Conservation (phyloP, 2,888 invertebrate genomes). For the Octodonta nipae region DNA sequence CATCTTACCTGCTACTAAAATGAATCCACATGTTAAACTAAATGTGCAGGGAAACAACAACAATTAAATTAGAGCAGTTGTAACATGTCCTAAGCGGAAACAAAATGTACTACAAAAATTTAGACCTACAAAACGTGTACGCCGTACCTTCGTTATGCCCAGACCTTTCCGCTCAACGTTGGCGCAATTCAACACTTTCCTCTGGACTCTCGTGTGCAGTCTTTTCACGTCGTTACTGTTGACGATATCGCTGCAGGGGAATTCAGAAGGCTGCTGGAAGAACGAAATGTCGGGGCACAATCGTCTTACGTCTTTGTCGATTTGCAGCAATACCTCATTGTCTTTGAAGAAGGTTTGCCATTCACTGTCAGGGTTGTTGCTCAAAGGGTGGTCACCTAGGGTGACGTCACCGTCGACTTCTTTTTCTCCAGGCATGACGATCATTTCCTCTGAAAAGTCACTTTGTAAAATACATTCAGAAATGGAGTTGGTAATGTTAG, state of each 20-base stretch:
- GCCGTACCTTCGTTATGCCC: constrained; percentile 74
- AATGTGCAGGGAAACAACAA: too few relatives aligned
- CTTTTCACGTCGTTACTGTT: constrained; percentile 67
- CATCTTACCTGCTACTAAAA: constrained; percentile 16
- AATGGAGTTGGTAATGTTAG: too few relatives aligned
- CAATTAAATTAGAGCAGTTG: too few relatives aligned
- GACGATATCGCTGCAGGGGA: constrained; percentile 70
- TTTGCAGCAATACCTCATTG: constrained; percentile 92
- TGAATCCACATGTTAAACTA: constrained; percentile 14
- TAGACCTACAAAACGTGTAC: too few relatives aligned
- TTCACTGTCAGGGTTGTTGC: constrained; percentile 85
- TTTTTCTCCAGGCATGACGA: constrained; percentile 63
- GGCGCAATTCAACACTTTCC: constrained; percentile 71
- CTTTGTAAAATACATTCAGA: too few relatives aligned
- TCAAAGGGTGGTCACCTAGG: constrained; percentile 75
- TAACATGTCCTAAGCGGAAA: too few relatives aligned
- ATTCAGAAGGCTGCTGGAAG: constrained; percentile 89
- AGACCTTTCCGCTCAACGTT: constrained; percentile 78
- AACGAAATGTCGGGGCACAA: constrained; percentile 94
- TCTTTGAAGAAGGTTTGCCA: constrained; percentile 96
- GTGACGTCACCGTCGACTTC: constrained; percentile 48
- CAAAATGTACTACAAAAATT: too few relatives aligned
- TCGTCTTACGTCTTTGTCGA: constrained; percentile 91
- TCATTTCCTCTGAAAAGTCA: constrained; percentile 58
- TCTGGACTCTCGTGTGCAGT: constrained; percentile 77